Percentiles rank a stretch among this genome's conserved stretches.
These are phyloP conservation scores for Trichomycterus rosablanca DNA, from an alignment of 2,113 vertebrate species.

Conservation along the genomic window DNA sequence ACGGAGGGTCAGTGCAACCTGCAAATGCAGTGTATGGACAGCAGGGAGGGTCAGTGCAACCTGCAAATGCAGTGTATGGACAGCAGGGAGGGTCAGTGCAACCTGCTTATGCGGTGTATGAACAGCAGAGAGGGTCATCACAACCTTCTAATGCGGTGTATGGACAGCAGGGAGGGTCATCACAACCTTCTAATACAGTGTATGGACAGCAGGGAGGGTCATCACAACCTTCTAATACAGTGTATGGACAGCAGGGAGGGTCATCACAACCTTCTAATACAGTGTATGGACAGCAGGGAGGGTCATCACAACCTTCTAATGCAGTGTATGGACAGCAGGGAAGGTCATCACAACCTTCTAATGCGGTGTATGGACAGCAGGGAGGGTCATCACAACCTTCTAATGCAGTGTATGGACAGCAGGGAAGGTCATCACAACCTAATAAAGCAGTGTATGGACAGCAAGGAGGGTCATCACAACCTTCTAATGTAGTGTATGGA, in stretches of 20 bases:
- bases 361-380: constrained; percentile 1
- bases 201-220: constrained; percentile 27
- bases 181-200: constrained; percentile 14
- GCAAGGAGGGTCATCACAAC: constrained; percentile 5
- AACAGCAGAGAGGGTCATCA: no score
- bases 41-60: no score
- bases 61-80: constrained; percentile 31
- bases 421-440: constrained; percentile 25
- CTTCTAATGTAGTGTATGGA: no score
- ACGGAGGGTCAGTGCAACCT: no score
- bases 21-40: constrained; percentile 28
- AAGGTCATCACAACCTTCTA: constrained; percentile 18
- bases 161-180: not conserved
- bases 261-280: not conserved
- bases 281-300: not conserved
- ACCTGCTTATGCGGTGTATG: no score
- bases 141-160: not conserved
- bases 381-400: not conserved
- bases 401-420: not conserved
- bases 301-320: constrained; percentile 24
- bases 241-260: constrained; percentile 7
- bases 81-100: no score
- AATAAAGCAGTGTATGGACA: constrained; percentile 19
- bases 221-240: constrained; percentile 22
- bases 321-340: constrained; percentile 24